Base-by-base conservation (phyloP, 2,888 invertebrate genomes). In the Gandaritis pyraliata region DNA sequence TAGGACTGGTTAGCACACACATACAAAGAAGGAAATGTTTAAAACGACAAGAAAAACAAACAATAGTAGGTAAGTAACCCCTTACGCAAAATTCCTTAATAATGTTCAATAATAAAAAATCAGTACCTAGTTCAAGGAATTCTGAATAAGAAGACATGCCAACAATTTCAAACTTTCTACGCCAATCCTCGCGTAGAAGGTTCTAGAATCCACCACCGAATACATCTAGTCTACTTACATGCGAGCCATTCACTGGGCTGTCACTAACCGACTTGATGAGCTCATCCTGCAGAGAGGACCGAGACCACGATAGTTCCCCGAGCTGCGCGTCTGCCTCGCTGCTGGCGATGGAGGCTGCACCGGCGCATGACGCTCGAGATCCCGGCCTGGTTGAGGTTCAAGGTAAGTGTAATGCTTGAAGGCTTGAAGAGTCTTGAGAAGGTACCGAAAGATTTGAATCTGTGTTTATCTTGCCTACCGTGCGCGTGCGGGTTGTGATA, bases 221-320 rank as follows among this genome's bases (percentile, higher is more conserved):
- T 59, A 61, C 41, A 51, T 36, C 61, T 61, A 58, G 38, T 53
- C 83, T 83, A 91, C 90, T 90, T 81, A 90, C 90, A 85, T 89
- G 89, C 90, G 82, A 78, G 81, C 77, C 72, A 78, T 83, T 73
- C 68, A 80, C 82, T 73, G 87, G 89, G 84, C 88, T 88, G 85
- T 86, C 89, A 92, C 93, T 93, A 88, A 94, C 94, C 92, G 94
- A 93, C 88, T 94, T 93, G 86, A 94, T 93, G 72, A 95, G 93
- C 80, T 95, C 95, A 77, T 95, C 95, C 83, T 95, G 95, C 63
- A 95, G 86, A 29, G 94, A 94, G 67, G 93, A 94, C 18, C 95
- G 93, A 11, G 95, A 94, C 93, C 94, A 94, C 45, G 94, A 94
- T 48, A 94, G 87, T 72, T 94, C 93, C 41, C 92, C 83, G 70